Evolutionary conservation across 2,797 vertebrate species (phyloP).

Genomic region (Pangasius macronema): DNA sequence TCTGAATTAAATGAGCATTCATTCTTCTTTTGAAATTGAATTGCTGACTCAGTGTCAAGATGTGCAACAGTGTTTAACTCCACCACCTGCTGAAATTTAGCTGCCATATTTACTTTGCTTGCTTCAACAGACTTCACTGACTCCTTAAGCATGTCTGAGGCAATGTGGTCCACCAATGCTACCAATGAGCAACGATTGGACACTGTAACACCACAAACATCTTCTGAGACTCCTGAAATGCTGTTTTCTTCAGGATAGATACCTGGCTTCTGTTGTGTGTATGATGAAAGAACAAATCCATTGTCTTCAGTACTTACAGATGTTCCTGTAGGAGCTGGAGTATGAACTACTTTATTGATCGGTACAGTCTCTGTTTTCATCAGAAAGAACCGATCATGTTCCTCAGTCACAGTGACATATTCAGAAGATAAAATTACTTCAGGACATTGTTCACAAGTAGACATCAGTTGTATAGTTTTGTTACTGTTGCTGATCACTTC

Average conservation of each 20-base stretch:
- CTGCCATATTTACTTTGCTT: constrained; percentile 12
- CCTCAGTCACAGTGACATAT: not conserved
- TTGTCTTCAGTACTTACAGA: constrained; percentile 15
- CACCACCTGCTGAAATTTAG: constrained; percentile 21
- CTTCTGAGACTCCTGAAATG: constrained; percentile 19
- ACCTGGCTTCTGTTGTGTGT: not conserved
- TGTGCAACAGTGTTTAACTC: not conserved
- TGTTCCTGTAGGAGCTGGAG: not conserved
- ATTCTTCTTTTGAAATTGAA: constrained; percentile 3
- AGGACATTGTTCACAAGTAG: not conserved
- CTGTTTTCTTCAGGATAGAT: not conserved
- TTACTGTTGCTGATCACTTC: constrained; percentile 2
- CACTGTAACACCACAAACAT: not conserved
- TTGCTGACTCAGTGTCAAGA: constrained; percentile 12
- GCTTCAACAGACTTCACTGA: not conserved
- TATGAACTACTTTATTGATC: not conserved
- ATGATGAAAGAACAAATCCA: not conserved
- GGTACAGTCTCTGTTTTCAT: not conserved
- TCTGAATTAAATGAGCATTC: constrained; percentile 7
- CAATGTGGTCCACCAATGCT: not conserved
- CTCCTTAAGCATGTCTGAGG: not conserved
- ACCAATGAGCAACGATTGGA: not conserved
- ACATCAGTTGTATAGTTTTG: not conserved
- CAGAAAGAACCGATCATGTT: not conserved
- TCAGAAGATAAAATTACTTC: constrained; percentile 18